Conservation (phyloP, 2,797 vertebrate species). For the Epinephelus coioides region DNA sequence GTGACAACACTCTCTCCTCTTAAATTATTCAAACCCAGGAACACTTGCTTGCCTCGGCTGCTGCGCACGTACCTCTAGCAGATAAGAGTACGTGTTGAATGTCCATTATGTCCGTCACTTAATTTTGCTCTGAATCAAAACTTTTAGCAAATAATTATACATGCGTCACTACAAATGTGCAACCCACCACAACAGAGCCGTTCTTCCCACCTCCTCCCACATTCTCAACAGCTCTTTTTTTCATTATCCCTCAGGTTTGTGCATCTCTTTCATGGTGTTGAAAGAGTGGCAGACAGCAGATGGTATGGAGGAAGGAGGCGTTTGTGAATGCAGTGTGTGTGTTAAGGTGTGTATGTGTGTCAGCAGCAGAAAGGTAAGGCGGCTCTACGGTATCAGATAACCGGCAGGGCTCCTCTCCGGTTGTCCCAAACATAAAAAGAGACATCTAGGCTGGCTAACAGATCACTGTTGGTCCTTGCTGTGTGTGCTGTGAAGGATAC, state of each 20-base stretch:
- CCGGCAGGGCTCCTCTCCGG: conserved; percentile 51
- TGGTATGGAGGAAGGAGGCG: conserved; percentile 43
- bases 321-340: background rate
- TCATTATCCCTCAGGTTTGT: conserved; percentile 3
- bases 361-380: conserved; percentile 38
- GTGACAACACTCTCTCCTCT: conserved; percentile 39
- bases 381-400: conserved; percentile 68
- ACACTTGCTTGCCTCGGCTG: conserved; percentile 44
- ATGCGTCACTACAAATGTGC: conserved; percentile 29
- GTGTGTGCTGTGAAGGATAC: conserved; percentile 32
- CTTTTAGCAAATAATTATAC: conserved; percentile 55
- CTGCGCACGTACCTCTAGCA: conserved; percentile 43
- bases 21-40: conserved; percentile 77
- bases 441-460: conserved; percentile 59
- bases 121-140: conserved; percentile 22
- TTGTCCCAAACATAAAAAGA: conserved; percentile 65
- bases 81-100: conserved; percentile 9
- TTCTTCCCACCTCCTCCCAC: conserved; percentile 36
- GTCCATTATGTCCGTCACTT: conserved; percentile 1
- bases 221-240: conserved; percentile 14
- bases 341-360: conserved; percentile 5
- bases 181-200: background rate
- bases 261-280: conserved; percentile 23
- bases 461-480: background rate
- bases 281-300: conserved; percentile 59